Percentiles rank a stretch among this genome's conserved stretches.
Conservation (phyloP, 92 coral and sea anemone species). For the Virgularia gustaviana region DNA sequence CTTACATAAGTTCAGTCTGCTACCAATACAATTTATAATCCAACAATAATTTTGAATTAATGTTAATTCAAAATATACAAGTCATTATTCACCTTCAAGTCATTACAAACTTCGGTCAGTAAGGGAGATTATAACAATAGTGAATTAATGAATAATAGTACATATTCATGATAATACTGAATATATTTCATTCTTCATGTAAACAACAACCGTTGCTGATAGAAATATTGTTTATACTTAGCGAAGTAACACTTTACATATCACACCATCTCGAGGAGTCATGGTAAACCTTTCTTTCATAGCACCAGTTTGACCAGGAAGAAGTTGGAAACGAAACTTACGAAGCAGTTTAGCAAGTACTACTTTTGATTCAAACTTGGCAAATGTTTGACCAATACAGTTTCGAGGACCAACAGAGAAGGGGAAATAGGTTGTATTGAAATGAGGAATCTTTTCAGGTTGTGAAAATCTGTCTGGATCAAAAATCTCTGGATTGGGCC, state of each 20-base stretch:
- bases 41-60: too few species aligned
- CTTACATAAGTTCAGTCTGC: too few species aligned
- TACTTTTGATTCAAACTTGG: constrained; percentile 83
- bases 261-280: constrained; percentile 75
- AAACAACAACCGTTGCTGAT: background rate
- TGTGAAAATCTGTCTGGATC: constrained; percentile 79
- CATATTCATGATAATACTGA: too few species aligned
- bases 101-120: too few species aligned
- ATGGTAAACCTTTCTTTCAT: constrained; percentile 57
- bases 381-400: constrained; percentile 89
- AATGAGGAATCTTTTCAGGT: constrained; percentile 27
- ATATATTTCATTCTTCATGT: too few species aligned
- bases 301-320: constrained; percentile 62
- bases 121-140: too few species aligned
- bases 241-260: constrained; percentile 57
- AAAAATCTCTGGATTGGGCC: constrained; percentile 73
- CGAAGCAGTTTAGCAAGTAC: constrained; percentile 73
- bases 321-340: constrained; percentile 65
- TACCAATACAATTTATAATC: too few species aligned
- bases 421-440: constrained; percentile 54
- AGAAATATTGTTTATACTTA: background rate
- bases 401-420: constrained; percentile 82
- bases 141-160: too few species aligned
- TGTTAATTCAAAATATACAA: too few species aligned
- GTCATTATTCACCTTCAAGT: too few species aligned